Base-by-base conservation (phyloP, 2,888 invertebrate species). In the Drosophila suboccidentalis region DNA sequence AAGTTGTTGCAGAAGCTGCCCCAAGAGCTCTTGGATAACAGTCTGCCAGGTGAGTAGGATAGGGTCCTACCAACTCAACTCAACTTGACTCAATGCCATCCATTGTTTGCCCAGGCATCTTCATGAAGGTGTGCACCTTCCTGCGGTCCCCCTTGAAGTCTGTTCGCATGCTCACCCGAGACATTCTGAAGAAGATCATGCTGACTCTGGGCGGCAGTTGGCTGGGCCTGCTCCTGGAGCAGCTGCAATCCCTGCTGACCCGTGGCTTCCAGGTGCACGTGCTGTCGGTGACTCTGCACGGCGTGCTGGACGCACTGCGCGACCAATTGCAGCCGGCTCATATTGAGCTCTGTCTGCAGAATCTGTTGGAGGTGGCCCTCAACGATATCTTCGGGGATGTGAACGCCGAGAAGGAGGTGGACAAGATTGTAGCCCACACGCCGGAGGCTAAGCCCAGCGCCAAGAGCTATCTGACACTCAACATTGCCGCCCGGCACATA, bases 211-310 rank as follows among this genome's bases (percentile, higher is more conserved):
- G 99, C 0, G 95, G 97, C 0, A 93, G 94, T 15, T 97, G 97
- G 92, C 93, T 99, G 70, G 94, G 95, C 8, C 94, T 95, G 82
- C 93, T 99, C 22, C 92, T 99, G 11, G 95, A 95, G 69, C 98
- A 98, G 92, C 94, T 99, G 91, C 95, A 95, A 38, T 93, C 96
- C 4, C 93, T 97, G 19, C 93, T 99, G 59, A 97, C 95, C 0
- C 95, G 96, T 90, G 99, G 99, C 11, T 99, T 97, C 91, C 98
- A 98, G 94, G 95, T 97, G 2, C 99, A 99, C 89, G 98, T 99
- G 0, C 93, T 99, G 58, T 96, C 97, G 3, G 98, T 96, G 70
- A 98, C 98, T 0, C 94, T 98, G 19, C 97, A 98, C 90, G 95
- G 96, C 0, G 95, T 99, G 4, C 93, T 99, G 55, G 95, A 95